Conservation (phyloP, 2,113 vertebrate genomes). For the Otus sunia region DNA sequence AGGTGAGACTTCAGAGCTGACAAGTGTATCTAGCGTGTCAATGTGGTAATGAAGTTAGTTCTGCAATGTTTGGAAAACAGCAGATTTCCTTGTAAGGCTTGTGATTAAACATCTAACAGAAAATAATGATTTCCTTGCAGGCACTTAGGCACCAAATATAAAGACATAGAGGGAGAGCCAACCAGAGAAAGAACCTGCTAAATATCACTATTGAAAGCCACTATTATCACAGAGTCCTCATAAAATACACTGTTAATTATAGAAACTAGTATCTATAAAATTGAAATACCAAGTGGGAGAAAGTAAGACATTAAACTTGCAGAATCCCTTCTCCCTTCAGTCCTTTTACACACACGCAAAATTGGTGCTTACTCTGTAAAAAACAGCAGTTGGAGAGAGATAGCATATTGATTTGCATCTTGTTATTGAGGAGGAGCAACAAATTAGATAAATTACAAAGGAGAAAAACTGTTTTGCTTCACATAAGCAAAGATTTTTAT, state of each 20-base stretch:
- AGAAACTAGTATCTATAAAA: conserved; percentile 25
- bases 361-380: neutral
- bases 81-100: conserved; percentile 47
- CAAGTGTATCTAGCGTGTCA: neutral
- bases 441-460: conserved; percentile 28
- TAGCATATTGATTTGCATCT: neutral
- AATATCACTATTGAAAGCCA: neutral
- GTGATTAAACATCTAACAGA: conserved; percentile 54
- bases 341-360: neutral
- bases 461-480: neutral
- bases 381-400: neutral
- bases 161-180: neutral
- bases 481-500: neutral
- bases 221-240: neutral
- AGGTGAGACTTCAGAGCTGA: neutral
- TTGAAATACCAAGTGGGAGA: conserved; percentile 3
- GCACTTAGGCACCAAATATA: conserved; percentile 2
- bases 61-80: conserved; percentile 54
- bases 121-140: conserved; percentile 52
- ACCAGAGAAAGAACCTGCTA: neutral
- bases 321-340: neutral
- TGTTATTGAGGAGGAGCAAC: neutral
- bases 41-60: conserved; percentile 48
- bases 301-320: conserved; percentile 7
- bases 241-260: conserved; percentile 40